Evolutionary conservation across 1,140 invertebrate genomes (phyloP).

Genomic region (Trichonephila inaurata): DNA sequence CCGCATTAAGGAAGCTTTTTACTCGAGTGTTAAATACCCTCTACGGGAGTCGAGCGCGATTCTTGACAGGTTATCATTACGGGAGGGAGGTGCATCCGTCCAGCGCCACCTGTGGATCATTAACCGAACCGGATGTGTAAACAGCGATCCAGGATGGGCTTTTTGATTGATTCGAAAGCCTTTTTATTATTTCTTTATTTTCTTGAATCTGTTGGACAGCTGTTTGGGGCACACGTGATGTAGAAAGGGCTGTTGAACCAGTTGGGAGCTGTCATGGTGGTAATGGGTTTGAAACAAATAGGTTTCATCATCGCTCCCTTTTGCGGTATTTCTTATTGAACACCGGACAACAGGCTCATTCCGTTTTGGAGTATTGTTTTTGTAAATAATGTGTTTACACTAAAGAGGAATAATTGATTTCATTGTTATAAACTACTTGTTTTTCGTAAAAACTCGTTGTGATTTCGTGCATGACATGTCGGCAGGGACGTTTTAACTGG

Average conservation of each 20-base stretch:
- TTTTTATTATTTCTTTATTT: neutral
- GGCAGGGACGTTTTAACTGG: no score
- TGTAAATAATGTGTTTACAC: no score
- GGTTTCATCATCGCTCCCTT: no score
- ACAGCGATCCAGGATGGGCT: constrained; percentile 43
- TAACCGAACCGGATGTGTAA: constrained; percentile 68
- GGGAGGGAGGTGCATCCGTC: neutral
- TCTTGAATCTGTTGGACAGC: neutral
- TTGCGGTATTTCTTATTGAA: no score
- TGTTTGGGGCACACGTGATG: neutral
- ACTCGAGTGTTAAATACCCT: neutral
- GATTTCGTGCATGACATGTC: no score
- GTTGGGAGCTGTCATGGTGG: neutral
- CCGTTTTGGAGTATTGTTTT: no score
- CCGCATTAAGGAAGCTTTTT: neutral
- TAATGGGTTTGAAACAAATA: no score
- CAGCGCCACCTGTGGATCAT: constrained; percentile 72
- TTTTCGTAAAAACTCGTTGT: no score
- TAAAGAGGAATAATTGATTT: no score
- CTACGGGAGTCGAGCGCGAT: neutral
- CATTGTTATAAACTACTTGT: no score
- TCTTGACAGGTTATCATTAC: constrained; percentile 67
- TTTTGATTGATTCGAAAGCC: constrained; percentile 44
- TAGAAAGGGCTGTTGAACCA: constrained; percentile 30
- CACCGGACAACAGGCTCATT: no score